These are phyloP conservation scores for Kryptopterus vitreolus DNA, from an alignment of 2,797 vertebrate genomes.

Conservation along the genomic window DNA sequence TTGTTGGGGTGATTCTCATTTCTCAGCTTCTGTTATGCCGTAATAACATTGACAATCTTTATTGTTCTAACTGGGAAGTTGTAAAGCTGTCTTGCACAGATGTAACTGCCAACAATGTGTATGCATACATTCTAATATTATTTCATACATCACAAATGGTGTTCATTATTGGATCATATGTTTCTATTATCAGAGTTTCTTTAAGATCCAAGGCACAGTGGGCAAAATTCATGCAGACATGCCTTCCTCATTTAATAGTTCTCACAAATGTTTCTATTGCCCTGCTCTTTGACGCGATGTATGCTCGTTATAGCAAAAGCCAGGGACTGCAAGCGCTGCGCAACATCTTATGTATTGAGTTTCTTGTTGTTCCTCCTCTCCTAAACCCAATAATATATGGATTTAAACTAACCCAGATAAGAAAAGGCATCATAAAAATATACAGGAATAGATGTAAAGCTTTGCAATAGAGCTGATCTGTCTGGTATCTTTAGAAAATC, in stretches of 20 bases:
- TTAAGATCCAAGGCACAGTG: constrained; percentile 45
- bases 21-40: constrained; percentile 58
- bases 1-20: constrained; percentile 41
- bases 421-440: constrained; percentile 45
- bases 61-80: constrained; percentile 71
- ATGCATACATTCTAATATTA: constrained; percentile 56
- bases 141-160: constrained; percentile 48
- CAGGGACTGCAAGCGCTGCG: constrained; percentile 38
- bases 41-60: constrained; percentile 56
- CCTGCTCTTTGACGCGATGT: constrained; percentile 61
- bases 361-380: constrained; percentile 67
- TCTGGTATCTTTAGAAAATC: neutral
- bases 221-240: constrained; percentile 68
- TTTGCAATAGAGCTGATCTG: constrained; percentile 45
- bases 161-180: constrained; percentile 66
- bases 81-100: constrained; percentile 67
- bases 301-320: constrained; percentile 57
- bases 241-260: constrained; percentile 67
- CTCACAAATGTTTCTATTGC: constrained; percentile 58
- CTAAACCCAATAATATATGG: constrained; percentile 70
- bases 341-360: constrained; percentile 62
- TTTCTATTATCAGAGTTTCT: constrained; percentile 56
- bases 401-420: constrained; percentile 65
- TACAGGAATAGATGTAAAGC: constrained; percentile 28
- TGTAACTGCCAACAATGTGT: constrained; percentile 59